phyloP scores from a whole-genome alignment of 2,797 vertebrate species.

The Tenualosa thibaudeaui region DNA sequence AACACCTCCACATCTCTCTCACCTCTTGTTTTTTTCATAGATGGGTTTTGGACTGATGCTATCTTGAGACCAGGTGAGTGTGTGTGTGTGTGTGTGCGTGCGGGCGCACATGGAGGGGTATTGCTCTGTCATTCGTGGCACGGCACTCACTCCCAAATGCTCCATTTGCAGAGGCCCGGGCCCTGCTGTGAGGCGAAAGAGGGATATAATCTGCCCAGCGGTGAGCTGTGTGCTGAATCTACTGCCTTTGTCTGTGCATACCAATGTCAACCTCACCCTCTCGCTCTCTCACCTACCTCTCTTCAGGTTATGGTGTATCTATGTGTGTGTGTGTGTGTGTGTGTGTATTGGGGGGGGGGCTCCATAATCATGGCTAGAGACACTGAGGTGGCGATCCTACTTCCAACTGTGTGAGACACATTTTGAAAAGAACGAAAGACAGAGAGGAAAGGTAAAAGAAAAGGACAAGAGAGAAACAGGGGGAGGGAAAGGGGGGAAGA shows the following conservation, averaged over 20 bases:
- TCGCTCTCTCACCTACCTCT: slow-evolving; percentile 1
- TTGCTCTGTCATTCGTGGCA: slow-evolving; percentile 64
- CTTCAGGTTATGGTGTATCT: slow-evolving; percentile 10
- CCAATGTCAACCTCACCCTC: slow-evolving; percentile 5
- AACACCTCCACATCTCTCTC: not conserved
- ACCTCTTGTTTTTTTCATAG: not conserved
- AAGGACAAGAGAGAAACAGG: not conserved
- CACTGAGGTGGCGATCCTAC: not conserved
- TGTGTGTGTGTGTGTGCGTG: slow-evolving; percentile 20
- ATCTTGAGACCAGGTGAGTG: not conserved
- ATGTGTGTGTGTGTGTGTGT: slow-evolving; percentile 7
- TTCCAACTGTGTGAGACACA: not conserved
- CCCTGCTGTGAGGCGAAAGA: slow-evolving; percentile 22
- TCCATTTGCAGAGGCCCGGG: slow-evolving; percentile 64
- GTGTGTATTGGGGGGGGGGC: not conserved
- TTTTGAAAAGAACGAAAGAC: not conserved
- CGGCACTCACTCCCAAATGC: slow-evolving; percentile 62
- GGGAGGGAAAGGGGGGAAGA: too few species aligned
- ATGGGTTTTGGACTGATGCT: slow-evolving; percentile 7
- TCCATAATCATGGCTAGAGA: slow-evolving; percentile 18
- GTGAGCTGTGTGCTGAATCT: slow-evolving; percentile 22
- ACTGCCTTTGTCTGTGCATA: slow-evolving; percentile 23
- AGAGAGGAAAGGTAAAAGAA: not conserved
- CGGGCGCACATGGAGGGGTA: slow-evolving; percentile 7
- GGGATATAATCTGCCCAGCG: slow-evolving; percentile 26